These are phyloP conservation scores for Eolophus roseicapilla DNA, from an alignment of 2,113 vertebrate genomes.

Conservation along the genomic window DNA sequence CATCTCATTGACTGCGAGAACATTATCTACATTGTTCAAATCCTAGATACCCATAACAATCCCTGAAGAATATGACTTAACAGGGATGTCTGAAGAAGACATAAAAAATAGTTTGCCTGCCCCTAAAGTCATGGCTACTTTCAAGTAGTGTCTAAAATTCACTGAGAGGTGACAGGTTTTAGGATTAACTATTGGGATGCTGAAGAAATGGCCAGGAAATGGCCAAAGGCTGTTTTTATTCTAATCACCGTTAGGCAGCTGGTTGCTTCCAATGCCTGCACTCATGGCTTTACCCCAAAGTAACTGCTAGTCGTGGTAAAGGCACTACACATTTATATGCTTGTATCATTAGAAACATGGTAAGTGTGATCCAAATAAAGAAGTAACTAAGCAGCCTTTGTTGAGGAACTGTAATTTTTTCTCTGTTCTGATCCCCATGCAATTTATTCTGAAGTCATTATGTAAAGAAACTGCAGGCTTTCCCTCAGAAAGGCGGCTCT, in stretches of 20 bases:
- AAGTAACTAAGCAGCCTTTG: not conserved
- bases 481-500: not conserved
- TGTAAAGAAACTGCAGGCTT: slow-evolving; percentile 43
- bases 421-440: slow-evolving; percentile 21
- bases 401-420: not conserved
- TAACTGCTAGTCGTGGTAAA: not conserved
- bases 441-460: slow-evolving; percentile 39
- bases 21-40: not conserved
- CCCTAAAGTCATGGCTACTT: not conserved
- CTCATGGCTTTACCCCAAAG: not conserved
- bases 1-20: not conserved
- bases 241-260: not conserved
- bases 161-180: not conserved
- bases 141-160: not conserved
- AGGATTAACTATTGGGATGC: not conserved
- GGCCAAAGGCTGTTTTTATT: not conserved
- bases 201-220: not conserved
- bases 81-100: not conserved
- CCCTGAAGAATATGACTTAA: not conserved
- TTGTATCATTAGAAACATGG: not conserved
- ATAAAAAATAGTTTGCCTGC: not conserved
- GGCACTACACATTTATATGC: not conserved
- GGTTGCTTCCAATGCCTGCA: not conserved
- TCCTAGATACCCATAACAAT: not conserved
- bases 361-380: not conserved